Base-by-base conservation (phyloP, 2,113 vertebrate genomes). In the Entomyzon cyanotis region DNA sequence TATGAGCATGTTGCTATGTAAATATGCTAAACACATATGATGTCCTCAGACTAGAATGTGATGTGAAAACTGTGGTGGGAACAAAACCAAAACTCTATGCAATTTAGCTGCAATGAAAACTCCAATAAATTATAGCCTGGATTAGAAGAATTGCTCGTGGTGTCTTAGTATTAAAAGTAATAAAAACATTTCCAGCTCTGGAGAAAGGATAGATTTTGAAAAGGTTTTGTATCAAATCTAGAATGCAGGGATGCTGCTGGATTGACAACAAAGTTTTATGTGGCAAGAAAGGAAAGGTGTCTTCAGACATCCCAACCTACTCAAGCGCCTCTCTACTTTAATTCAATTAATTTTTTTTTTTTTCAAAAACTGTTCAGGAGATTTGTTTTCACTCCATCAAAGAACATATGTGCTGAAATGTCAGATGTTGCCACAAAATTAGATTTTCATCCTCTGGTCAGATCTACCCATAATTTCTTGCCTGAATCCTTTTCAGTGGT, bases 391-490 rank as follows among this genome's bases (percentile, higher is more conserved):
- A 73, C 19, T 93, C 31, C 13, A 37, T 11, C 20, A 31, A 91
- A 68, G 67, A 94, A 82, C 20, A 46, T 59, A 76, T 71, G 58
- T 64, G 15, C 15, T 84, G 65, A 91, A 93, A 71, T 9, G 81
- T 89, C 53, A 87, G 56, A 82, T 24, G 8, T 71, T 73, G 33
- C 49, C 47, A 95, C 44, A 95, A 89, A 94, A 89, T 75, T 50
- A 50, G 44, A 87, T 79, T 94, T 89, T 87, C 44, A 82, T 85
- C 70, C 31, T 94, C 60, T 80, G 70, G 46, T 93, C 70, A 88
- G 63, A 90, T 53, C 46, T 83, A 80, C 12, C 15, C 42, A 50
- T 55, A 55, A 68, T 62, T 90, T 92, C 47, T 94, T 91, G 49
- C 70, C 55, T 75, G n/a, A 83, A 83, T 79, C 37, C 23, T 85